These are phyloP conservation scores for Nibea albiflora DNA, from an alignment of 2,113 vertebrate genomes.

Conservation along the genomic window DNA sequence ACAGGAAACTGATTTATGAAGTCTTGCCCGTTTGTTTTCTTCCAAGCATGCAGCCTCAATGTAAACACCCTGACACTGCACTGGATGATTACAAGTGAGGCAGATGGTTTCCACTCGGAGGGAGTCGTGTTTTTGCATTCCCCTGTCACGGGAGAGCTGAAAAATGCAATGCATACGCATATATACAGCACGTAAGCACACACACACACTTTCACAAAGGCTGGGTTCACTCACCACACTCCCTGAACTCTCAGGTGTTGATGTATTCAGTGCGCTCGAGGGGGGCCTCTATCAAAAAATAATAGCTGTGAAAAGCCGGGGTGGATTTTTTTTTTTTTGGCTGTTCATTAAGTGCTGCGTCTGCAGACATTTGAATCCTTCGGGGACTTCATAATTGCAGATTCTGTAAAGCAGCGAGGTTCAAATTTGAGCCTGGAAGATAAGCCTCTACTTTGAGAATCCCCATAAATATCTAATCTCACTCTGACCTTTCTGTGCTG, in stretches of 20 bases:
- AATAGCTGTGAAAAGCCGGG: slow-evolving; percentile 5
- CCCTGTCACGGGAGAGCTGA: slow-evolving; percentile 63
- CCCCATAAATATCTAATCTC: slow-evolving; percentile 18
- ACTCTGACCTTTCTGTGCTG: not conserved
- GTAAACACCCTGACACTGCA: slow-evolving; percentile 80
- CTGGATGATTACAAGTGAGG: slow-evolving; percentile 73
- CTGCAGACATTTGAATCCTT: slow-evolving; percentile 13
- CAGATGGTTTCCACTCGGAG: slow-evolving; percentile 74
- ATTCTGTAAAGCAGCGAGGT: slow-evolving; percentile 14
- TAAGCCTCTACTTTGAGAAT: not conserved
- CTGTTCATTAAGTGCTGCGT: not conserved
- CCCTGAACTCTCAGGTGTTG: not conserved
- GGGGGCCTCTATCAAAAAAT: slow-evolving; percentile 13
- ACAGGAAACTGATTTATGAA: slow-evolving; percentile 70
- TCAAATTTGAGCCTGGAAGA: slow-evolving; percentile 5
- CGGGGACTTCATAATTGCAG: slow-evolving; percentile 11
- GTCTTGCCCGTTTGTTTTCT: slow-evolving; percentile 39
- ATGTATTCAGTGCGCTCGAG: slow-evolving; percentile 1
- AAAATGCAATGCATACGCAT: slow-evolving; percentile 46
- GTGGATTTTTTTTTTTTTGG: slow-evolving; percentile 8
- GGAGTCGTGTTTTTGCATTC: slow-evolving; percentile 79
- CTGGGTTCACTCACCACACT: not conserved
- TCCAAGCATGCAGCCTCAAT: slow-evolving; percentile 53
- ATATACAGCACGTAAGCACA: not conserved
- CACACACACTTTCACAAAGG: not conserved